Evolutionary conservation across 2,797 vertebrate genomes (phyloP).

Genomic region (Mormyrus proboscirostris): DNA sequence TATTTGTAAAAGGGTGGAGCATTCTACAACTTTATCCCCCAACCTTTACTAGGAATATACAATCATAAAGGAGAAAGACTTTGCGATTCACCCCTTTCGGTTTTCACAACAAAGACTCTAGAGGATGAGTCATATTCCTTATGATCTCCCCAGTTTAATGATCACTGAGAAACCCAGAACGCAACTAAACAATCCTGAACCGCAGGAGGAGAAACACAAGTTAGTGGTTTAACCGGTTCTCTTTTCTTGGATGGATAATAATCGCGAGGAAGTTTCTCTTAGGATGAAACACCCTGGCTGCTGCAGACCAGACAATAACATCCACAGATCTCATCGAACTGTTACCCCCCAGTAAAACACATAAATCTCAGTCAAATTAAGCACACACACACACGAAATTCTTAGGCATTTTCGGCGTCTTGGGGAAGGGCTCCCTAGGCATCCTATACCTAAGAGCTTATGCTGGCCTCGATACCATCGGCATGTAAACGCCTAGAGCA

Average conservation of each 20-base stretch:
- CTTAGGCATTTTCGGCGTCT: no score
- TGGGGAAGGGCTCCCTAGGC: neutral
- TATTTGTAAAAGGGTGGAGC: neutral
- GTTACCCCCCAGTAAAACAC: neutral
- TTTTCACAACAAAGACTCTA: neutral
- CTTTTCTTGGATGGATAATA: neutral
- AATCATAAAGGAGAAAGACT: neutral
- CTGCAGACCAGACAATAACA: neutral
- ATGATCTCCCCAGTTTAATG: neutral
- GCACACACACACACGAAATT: neutral
- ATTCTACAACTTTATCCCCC: neutral
- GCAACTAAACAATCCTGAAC: neutral
- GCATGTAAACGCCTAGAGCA: slow-evolving; percentile 10
- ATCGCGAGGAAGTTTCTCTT: neutral
- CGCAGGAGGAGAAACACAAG: neutral
- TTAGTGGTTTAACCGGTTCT: neutral
- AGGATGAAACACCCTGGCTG: neutral
- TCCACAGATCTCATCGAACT: neutral
- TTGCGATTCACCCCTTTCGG: neutral
- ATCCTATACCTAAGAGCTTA: neutral
- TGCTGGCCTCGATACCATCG: neutral
- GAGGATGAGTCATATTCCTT: neutral
- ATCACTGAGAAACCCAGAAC: neutral
- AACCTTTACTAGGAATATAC: neutral
- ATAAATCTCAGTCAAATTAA: neutral